Conservation (phyloP, 2,888 invertebrate species). For the Perdita meconis region DNA sequence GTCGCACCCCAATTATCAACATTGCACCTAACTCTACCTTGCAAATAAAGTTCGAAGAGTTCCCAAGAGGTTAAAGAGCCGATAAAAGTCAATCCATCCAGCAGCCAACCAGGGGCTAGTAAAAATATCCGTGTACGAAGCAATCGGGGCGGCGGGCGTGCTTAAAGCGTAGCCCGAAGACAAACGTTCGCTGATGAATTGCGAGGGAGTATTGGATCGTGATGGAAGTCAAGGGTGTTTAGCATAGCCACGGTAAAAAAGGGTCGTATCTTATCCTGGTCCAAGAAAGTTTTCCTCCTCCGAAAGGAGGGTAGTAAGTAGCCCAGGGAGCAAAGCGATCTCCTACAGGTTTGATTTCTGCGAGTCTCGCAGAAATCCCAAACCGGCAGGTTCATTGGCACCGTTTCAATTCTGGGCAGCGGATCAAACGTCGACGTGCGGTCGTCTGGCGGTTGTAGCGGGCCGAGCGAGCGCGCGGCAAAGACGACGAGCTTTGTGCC, state of each 20-base stretch:
- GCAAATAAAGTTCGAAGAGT: no score
- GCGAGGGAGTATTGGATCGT: slow-evolving; percentile 21
- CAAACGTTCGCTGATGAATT: slow-evolving; percentile 35
- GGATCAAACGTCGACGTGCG: slow-evolving; percentile 78
- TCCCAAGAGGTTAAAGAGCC: no score
- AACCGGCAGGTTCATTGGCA: slow-evolving; percentile 80
- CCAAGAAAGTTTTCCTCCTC: slow-evolving; percentile 31
- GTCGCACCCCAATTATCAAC: no score
- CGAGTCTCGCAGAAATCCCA: slow-evolving; percentile 57
- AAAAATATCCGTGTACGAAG: neutral
- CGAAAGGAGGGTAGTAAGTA: slow-evolving; percentile 41
- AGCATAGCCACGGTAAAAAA: slow-evolving; percentile 18
- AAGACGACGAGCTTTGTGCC: slow-evolving; percentile 66
- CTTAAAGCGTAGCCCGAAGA: slow-evolving; percentile 21
- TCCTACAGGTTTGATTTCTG: slow-evolving; percentile 61
- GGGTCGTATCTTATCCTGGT: slow-evolving; percentile 31
- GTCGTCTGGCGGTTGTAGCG: slow-evolving; percentile 67
- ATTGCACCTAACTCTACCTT: no score
- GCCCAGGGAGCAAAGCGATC: slow-evolving; percentile 44
- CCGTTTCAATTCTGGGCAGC: slow-evolving; percentile 80
- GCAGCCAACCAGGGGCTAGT: neutral
- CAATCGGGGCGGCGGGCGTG: neutral
- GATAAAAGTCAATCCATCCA: neutral
- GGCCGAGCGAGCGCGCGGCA: slow-evolving; percentile 50
- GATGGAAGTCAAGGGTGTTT: slow-evolving; percentile 45